Conservation (phyloP, 2,113 vertebrate species). For the Zosterops borbonicus region DNA sequence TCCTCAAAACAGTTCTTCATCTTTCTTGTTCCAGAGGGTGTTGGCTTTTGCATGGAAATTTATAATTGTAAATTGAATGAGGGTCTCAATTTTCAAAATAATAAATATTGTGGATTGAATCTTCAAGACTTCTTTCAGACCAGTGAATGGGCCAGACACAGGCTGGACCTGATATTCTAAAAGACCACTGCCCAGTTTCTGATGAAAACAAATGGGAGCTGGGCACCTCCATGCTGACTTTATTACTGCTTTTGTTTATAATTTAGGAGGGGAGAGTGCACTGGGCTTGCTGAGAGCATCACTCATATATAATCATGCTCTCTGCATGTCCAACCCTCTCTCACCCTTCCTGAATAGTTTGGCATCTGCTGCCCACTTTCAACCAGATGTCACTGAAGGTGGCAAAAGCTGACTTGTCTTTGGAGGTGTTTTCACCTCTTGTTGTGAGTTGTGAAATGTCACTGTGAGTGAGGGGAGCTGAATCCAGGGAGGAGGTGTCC, state of each 20-base stretch:
- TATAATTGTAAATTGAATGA: neutral
- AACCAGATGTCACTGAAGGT: neutral
- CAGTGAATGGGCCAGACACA: neutral
- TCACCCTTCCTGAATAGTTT: neutral
- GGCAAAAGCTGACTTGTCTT: neutral
- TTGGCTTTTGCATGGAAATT: neutral
- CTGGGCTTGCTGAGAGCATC: neutral
- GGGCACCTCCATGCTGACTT: neutral
- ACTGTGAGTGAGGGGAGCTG: fast-evolving
- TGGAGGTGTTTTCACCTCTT: neutral
- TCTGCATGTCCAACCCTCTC: fast-evolving
- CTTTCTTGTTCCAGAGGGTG: neutral
- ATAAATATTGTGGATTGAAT: neutral
- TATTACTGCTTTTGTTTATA: neutral
- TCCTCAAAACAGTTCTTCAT: neutral
- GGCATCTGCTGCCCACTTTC: neutral
- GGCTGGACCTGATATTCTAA: neutral
- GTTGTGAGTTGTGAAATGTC: neutral
- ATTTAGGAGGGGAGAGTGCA: neutral
- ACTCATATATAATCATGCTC: neutral
- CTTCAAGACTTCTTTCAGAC: neutral
- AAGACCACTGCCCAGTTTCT: neutral
- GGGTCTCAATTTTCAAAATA: neutral
- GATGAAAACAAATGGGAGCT: neutral
- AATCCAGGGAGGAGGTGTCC: neutral